Evolutionary conservation across 2,113 vertebrate species (phyloP), one percentile per base, ranked within the genome.

Genomic region (Progne subis): DNA sequence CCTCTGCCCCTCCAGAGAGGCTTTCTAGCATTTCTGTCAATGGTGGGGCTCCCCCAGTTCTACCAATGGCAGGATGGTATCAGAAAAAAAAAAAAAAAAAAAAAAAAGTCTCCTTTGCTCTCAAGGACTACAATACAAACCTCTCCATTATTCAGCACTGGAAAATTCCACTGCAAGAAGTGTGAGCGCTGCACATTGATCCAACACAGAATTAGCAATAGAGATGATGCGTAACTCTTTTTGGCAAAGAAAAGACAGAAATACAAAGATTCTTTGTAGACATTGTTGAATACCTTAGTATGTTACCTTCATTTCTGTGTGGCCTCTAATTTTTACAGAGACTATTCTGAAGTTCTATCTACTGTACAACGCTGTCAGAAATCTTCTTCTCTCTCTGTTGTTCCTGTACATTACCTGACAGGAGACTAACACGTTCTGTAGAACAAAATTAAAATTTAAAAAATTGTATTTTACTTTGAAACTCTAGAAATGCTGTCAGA

Each of bases 101-200:
- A 56, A 47, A 5, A 20, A 43, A 65, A 78, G 91, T 46, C 70
- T 61, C 26, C 61, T 91, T 77, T 91, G n/a, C 39, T 92, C 46
- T 79, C 60, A 82, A 80, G 87, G 87, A 44, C 37, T 70, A 46
- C 12, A 61, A 68, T 63, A 90, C 14, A 86, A 95, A 83, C 34
- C 44, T 86, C 61, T 86, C 92, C 86, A 79, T 86, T 96, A 88
- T 60, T 78, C 34, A 81, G 60, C 46, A 69, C 44, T 84, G 69
- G 65, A 95, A 96, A 95, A 93, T 82, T 88, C 88, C 82, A 86
- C 26, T 0, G 0, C 44, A 80, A 86, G 82, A 71, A 83, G 49
- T 9, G 11, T n/a, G 20, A 95, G 60, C 5, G 3, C 53, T 60
- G 49, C 21, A 39, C 57, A 93, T 55, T 88, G 94, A 96, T 88